Conservation (phyloP, 2,113 vertebrate species). For the Atrichornis clamosus region DNA sequence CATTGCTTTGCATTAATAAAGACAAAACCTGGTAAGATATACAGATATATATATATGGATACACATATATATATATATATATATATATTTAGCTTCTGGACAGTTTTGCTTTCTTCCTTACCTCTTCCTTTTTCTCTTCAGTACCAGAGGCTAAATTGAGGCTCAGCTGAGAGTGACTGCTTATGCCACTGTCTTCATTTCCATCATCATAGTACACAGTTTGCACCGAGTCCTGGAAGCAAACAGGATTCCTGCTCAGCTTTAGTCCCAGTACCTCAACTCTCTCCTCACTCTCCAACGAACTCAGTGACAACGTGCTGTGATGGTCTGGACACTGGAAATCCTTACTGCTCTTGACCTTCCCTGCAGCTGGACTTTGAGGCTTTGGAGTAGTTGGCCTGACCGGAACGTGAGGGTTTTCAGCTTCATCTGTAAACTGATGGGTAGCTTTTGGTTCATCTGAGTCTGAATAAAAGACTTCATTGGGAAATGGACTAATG, state of each 20-base stretch:
- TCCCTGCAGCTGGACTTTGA: constrained; percentile 61
- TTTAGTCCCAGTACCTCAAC: constrained; percentile 27
- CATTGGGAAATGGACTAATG: constrained; percentile 42
- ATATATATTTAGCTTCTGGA: neutral
- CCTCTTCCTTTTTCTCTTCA: constrained; percentile 76
- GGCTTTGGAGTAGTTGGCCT: constrained; percentile 76
- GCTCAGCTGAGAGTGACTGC: constrained; percentile 68
- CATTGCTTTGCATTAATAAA: constrained; percentile 34
- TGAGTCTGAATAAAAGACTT: constrained; percentile 25
- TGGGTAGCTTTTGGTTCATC: constrained; percentile 11
- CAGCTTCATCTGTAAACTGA: constrained; percentile 2
- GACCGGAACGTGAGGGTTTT: neutral
- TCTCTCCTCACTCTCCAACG: constrained; percentile 69
- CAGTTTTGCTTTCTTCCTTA: constrained; percentile 58
- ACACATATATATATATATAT: neutral
- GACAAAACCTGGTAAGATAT: neutral
- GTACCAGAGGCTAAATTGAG: constrained; percentile 26
- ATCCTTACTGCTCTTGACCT: constrained; percentile 38
- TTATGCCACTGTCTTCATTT: constrained; percentile 67
- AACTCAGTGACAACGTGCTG: constrained; percentile 72
- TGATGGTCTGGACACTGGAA: constrained; percentile 47
- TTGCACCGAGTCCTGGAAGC: constrained; percentile 40
- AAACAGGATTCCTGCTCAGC: constrained; percentile 51
- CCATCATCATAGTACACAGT: constrained; percentile 55
- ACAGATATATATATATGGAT: neutral